Percentiles rank a stretch among this genome's conserved stretches.
Conservation (phyloP, 2,888 invertebrate species). For the Euphydryas editha region DNA sequence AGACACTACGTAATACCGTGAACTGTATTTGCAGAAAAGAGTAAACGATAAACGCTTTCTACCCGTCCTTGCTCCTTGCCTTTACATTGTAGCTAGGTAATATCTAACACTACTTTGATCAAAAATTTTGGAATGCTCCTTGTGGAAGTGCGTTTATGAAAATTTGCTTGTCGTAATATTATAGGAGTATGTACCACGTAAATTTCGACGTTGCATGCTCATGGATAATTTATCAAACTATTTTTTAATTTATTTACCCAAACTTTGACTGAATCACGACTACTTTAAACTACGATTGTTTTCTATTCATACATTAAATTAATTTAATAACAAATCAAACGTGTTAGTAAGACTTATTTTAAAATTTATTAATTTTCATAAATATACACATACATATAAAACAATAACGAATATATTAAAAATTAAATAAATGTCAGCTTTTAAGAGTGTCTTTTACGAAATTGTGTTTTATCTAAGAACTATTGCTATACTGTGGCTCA, state of each 20-base stretch:
- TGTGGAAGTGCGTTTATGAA: conserved; percentile 67
- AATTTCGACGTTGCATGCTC: conserved; percentile 37
- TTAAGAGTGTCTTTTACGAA: conserved; percentile 20
- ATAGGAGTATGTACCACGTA: conserved; percentile 40
- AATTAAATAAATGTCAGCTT: conserved; percentile 12
- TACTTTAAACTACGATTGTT: conserved; percentile 32
- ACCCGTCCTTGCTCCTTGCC: conserved; percentile 83
- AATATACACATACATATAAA: conserved; percentile 9
- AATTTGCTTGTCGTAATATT: conserved; percentile 52
- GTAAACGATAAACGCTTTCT: conserved; percentile 79
- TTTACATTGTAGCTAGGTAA: conserved; percentile 80
- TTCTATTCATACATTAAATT: conserved; percentile 21
- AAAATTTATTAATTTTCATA: conserved; percentile 7
- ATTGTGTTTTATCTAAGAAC: conserved; percentile 39
- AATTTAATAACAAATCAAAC: conserved; percentile 3
- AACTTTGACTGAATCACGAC: conserved; percentile 40
- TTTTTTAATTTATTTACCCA: conserved; percentile 41
- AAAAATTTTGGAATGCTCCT: conserved; percentile 61
- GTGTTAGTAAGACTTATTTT: conserved; percentile 5
- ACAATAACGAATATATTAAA: conserved; percentile 13
- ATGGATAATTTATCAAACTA: conserved; percentile 30
- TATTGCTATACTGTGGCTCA: conserved; percentile 65
- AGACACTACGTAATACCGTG: conserved; percentile 78
- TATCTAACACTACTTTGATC: conserved; percentile 66
- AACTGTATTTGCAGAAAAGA: conserved; percentile 77